Base-by-base conservation (phyloP, 2,113 vertebrate genomes). In the Columba livia region DNA sequence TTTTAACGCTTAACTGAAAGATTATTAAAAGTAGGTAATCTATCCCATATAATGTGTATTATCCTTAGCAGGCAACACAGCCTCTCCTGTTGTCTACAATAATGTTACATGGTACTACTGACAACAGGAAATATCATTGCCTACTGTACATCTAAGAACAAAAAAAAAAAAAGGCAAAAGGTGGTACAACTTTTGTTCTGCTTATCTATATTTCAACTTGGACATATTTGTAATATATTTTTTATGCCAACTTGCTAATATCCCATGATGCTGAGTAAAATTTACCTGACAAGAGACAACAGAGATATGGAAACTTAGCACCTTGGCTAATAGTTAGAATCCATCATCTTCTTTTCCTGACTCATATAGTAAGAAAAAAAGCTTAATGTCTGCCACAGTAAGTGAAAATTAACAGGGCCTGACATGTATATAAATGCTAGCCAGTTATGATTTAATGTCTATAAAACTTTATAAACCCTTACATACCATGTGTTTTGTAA, bases 391-490 rank as follows among this genome's bases (percentile, higher is more conserved):
- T 95, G 79, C 66, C 62, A 82, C 13, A 29, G 44, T 58, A 74
- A 92, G 48, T 67, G 64, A 92, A 94, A 84, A 94, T 90, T 86
- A 94, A 29, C 72, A 91, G 58, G 31, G 74, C 47, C 36, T 82
- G 54, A 84, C 84, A 82, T 17, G n/a, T 93, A 79, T 40, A 29
- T 32, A 90, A 80, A 79, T 82, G 50, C 31, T 82, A 93, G 48
- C 53, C 74, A 73, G 12, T 70, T 75, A 61, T 95, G 81, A 91
- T 85, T 94, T 73, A 72, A 91, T 21, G 19, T 69, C 85, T 82
- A 60, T 91, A 97, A 97, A 96, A 94, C 10, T 16, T 53, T 57
- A 69, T 29, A 53, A 85, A 85, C 40, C 28, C 54, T 87, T 90
- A 36, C 44, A 85, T 60, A 61, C 19, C 1, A 0, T 61, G 29